Evolutionary conservation across 2,113 vertebrate genomes (phyloP), one percentile per base, ranked within the genome.

Genomic region (Dicrurus megarhynchus): DNA sequence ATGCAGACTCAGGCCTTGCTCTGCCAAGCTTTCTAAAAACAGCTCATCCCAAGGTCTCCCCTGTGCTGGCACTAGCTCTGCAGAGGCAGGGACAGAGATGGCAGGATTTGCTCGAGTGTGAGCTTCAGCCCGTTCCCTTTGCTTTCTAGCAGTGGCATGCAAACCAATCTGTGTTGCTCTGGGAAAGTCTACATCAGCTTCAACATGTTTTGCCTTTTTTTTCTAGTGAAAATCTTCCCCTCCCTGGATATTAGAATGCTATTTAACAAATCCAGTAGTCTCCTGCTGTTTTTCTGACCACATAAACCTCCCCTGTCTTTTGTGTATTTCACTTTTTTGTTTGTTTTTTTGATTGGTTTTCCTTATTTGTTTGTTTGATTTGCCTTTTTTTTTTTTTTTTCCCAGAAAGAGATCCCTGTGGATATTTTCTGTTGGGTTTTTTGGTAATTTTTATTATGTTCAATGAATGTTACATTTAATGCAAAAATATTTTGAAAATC

Each of bases 1-100:
- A 83, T 91, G 81, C 60, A 90, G 32, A 32, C 41, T 32, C 24
- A 39, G 69, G 41, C 26, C 24, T 71, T 75, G 24, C 44, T 88
- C 41, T 91, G 91, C 68, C 80, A 80, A 76, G 57, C 30, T 50
- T 59, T 89, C 91, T 84, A 78, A 92, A 96, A 95, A 23, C 77
- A 89, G 87, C 71, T 75, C 55, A 46, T 93, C 82, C 71, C 46
- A 44, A 67, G 46, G 70, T 77, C 69, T 92, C 46, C 35, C 4
- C 52, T 42, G 11, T 75, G 73, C 80, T 94, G 79, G 63, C 70
- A 84, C n/a, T 16, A 33, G 41, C 63, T 70, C 55, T 87, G 90
- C 84, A 89, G 84, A 71, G 47, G 64, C 67, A 92, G 64, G 55
- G 68, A 44, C 41, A 65, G 77, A 37, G 27, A 55, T 39, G 9